Evolutionary conservation across 2,113 vertebrate genomes (phyloP).

Genomic region (Ardeotis arabs): DNA sequence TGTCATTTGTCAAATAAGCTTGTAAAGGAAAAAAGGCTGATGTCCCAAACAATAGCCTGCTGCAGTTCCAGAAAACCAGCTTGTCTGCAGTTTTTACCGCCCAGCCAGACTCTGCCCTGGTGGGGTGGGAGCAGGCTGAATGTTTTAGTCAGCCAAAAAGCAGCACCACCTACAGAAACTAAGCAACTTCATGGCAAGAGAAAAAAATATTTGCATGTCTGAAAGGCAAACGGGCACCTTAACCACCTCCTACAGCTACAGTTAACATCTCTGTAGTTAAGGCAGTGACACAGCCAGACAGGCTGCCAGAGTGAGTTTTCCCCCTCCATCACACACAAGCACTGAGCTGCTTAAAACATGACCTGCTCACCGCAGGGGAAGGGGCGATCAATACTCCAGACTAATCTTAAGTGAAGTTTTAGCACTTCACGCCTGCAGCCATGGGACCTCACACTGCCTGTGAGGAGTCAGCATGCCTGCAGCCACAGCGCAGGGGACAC

Average conservation of each 20-base stretch:
- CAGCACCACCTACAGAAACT: constrained; percentile 46
- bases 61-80: constrained; percentile 62
- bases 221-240: constrained; percentile 5
- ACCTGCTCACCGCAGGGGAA: background rate
- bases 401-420: background rate
- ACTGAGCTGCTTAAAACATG: background rate
- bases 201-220: background rate
- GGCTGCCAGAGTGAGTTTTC: background rate
- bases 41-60: constrained; percentile 24
- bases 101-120: constrained; percentile 1
- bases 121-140: constrained; percentile 38
- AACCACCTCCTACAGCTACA: background rate
- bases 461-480: rapidly evolving
- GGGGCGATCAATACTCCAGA: background rate
- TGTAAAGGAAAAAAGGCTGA: background rate
- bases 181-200: background rate
- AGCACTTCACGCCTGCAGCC: background rate
- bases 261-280: background rate
- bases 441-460: background rate
- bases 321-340: background rate
- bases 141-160: constrained; percentile 59
- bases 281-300: background rate
- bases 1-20: constrained; percentile 29
- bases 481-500: background rate
- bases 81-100: constrained; percentile 25